A percentile compares a stretch with the other conserved stretches of the same genome.
Evolutionary conservation across 2,113 vertebrate species (phyloP).

Genomic region (Melanostigma gelatinosum): DNA sequence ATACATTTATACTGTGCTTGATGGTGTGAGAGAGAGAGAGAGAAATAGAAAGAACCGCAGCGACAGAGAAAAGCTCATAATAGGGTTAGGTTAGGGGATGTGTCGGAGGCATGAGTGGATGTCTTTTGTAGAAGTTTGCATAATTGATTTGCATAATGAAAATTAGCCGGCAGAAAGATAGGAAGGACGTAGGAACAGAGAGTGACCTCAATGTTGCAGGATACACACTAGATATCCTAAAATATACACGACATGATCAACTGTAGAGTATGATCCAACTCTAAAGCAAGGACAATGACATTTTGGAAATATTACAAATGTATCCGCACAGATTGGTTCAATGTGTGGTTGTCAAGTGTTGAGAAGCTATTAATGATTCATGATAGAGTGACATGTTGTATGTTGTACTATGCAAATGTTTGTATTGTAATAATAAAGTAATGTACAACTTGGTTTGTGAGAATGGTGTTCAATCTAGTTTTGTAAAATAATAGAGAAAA

Average conservation of each 20-base stretch:
- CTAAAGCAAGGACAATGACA: background rate
- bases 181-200: background rate
- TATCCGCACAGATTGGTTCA: background rate
- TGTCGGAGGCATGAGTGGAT: background rate
- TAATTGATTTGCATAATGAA: conserved; percentile 59
- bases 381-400: no score
- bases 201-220: background rate
- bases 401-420: background rate
- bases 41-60: background rate
- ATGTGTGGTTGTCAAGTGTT: background rate
- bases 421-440: background rate
- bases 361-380: background rate
- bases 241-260: background rate
- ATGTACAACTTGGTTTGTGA: background rate
- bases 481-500: background rate
- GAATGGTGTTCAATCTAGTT: background rate
- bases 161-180: conserved; percentile 15
- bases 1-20: background rate
- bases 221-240: background rate
- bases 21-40: background rate
- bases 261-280: background rate
- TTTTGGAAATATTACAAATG: background rate
- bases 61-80: background rate
- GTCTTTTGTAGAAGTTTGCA: conserved; percentile 38
- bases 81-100: background rate